These are phyloP conservation scores for Lasioglossum figueresi DNA, from an alignment of 2,888 invertebrate species.

Conservation along the genomic window DNA sequence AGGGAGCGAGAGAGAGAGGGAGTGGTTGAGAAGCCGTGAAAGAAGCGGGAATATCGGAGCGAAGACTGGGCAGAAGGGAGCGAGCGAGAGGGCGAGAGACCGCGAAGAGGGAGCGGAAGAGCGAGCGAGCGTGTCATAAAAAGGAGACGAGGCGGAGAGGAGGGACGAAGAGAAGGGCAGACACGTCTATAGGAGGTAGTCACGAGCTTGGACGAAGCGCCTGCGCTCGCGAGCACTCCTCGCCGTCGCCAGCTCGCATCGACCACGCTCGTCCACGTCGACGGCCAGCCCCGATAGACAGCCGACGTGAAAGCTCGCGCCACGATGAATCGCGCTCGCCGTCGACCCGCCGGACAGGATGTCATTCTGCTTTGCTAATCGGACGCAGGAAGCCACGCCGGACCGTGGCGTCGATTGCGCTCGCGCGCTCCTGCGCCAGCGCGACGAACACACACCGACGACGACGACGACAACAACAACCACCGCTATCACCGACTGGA, in stretches of 20 bases:
- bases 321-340: constrained; percentile 64
- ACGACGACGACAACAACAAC: background rate
- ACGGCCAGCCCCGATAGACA: constrained; percentile 42
- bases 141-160: constrained; percentile 14
- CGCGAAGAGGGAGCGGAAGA: constrained; percentile 13
- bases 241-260: constrained; percentile 63
- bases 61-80: constrained; percentile 28
- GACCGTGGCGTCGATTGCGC: constrained; percentile 56
- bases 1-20: constrained; percentile 18
- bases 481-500: background rate
- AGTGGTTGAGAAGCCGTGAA: constrained; percentile 22
- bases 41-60: constrained; percentile 38
- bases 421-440: constrained; percentile 57
- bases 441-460: constrained; percentile 25
- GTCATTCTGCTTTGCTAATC: constrained; percentile 58
- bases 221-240: constrained; percentile 68
- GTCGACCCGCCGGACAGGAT: constrained; percentile 54
- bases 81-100: background rate
- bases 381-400: constrained; percentile 51
- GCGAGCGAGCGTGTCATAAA: background rate
- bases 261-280: constrained; percentile 61
- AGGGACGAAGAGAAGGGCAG: constrained; percentile 47
- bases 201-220: constrained; percentile 71
- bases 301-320: constrained; percentile 69
- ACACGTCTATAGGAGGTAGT: constrained; percentile 61